phyloP scores from a whole-genome alignment of 2,113 vertebrate genomes.

The Mormyrus lacerda region DNA sequence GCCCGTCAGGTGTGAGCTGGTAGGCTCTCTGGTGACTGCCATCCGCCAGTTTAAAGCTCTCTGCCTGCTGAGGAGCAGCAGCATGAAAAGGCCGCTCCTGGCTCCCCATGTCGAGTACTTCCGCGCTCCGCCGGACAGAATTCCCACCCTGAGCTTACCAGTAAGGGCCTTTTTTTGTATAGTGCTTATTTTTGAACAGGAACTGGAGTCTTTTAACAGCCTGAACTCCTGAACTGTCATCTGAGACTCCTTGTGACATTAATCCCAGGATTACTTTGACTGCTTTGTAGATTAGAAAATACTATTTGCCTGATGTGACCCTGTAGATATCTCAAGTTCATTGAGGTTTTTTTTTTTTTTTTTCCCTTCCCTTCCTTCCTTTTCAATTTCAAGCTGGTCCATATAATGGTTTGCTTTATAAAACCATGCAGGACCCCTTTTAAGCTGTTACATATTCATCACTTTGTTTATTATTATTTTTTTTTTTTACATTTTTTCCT shows the following conservation, averaged over 20 bases:
- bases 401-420: not conserved
- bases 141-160: slow-evolving; percentile 2
- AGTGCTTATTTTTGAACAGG: not conserved
- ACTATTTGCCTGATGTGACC: not conserved
- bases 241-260: not conserved
- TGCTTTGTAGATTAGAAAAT: not conserved
- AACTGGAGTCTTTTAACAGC: not conserved
- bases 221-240: not conserved
- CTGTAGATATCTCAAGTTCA: not conserved
- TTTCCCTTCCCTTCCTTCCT: too few species aligned
- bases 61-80: slow-evolving; percentile 53
- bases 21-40: slow-evolving; percentile 67
- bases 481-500: not conserved
- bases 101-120: slow-evolving; percentile 55
- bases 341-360: not conserved
- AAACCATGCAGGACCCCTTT: not conserved
- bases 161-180: slow-evolving; percentile 20
- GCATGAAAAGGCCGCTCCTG: slow-evolving; percentile 57
- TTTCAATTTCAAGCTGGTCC: not conserved
- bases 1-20: slow-evolving; percentile 56
- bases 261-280: not conserved
- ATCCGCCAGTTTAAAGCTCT: slow-evolving; percentile 62
- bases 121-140: slow-evolving; percentile 39
- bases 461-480: too few species aligned
- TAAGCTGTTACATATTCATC: not conserved